Base-by-base conservation (phyloP, 2,888 invertebrate species). In the Oeneis ivallda region DNA sequence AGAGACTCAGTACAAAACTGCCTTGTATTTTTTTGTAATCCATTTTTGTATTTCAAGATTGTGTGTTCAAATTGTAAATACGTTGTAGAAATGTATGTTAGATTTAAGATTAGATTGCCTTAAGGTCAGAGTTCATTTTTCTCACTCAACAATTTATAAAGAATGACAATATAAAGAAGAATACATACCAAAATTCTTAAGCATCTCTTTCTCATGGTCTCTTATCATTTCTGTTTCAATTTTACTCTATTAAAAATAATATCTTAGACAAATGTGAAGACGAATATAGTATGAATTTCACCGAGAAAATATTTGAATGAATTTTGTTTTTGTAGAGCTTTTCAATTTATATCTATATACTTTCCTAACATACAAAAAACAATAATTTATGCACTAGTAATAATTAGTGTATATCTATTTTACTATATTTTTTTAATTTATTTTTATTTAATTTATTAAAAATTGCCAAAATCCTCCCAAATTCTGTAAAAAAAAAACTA, bases 1-100 rank as follows among this genome's bases (percentile, higher is more conserved):
- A 69, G 64, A 78, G 71, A 70, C 52, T 76, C 73, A 83, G 83
- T 83, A 84, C 84, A 84, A 84, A 82, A 76, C 66, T 68, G 63
- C 70, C 74, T 74, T 77, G 76, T 79, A 77, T 78, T 78, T 78
- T 79, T 79, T 76, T 80, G 72, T 79, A 75, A 74, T 71, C 75
- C 74, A 75, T 69, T 76, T 77, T 73, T 78, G 72, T 77, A 77
- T 70, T 66, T 65, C 45, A 73, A 71, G 63, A 67, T 67, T 66
- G 79, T 77, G 83, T 83, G 83, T 84, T 83, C 83, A 83, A 78
- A 41, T 79, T 83, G 80, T 83, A 82, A 71, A 80, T 83, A 81
- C 62, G 60, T 61, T 41, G 59, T 43, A 59, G 65, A 8, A 53
- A 58, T 53, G 17, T 10, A 54, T 52, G 47, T 41, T 62, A 64